Evolutionary conservation across 1,140 invertebrate genomes (phyloP).

Genomic region (Bombus picipes): DNA sequence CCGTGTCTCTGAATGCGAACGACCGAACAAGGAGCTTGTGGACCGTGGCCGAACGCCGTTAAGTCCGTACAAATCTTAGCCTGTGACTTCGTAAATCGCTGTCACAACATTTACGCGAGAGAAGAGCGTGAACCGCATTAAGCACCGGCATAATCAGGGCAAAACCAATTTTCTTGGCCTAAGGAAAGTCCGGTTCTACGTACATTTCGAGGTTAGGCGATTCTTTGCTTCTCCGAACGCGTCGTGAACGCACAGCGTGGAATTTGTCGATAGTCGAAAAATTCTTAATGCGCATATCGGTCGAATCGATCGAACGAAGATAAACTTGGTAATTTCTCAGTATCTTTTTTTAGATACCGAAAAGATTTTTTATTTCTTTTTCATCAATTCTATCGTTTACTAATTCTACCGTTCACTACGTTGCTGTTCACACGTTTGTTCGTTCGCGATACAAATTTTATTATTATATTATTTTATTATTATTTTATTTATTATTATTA

Average conservation of each 20-base stretch:
- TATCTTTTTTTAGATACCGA: not conserved
- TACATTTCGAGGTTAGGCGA: not conserved
- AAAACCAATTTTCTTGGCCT: slow-evolving; percentile 10
- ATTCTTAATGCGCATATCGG: not conserved
- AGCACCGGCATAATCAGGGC: slow-evolving; percentile 17
- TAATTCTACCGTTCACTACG: too few species aligned
- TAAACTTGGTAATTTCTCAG: not conserved
- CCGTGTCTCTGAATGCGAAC: slow-evolving; percentile 6
- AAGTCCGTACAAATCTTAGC: slow-evolving; percentile 15
- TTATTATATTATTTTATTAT: too few species aligned
- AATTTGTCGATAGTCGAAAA: not conserved
- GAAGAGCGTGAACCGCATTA: slow-evolving; percentile 18
- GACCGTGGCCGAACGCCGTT: not conserved
- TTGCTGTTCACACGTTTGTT: too few species aligned
- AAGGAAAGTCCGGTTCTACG: not conserved
- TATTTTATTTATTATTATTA: too few species aligned
- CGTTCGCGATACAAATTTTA: too few species aligned
- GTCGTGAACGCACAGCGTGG: not conserved
- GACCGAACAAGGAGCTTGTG: not conserved
- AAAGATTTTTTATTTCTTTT: not conserved
- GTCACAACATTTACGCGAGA: slow-evolving; percentile 34
- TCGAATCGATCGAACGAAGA: not conserved
- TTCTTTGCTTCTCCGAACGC: too few species aligned
- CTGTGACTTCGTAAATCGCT: slow-evolving; percentile 35
- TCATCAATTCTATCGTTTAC: too few species aligned